phyloP scores from a whole-genome alignment of 2,113 vertebrate species.

The Morphnarchus princeps region DNA sequence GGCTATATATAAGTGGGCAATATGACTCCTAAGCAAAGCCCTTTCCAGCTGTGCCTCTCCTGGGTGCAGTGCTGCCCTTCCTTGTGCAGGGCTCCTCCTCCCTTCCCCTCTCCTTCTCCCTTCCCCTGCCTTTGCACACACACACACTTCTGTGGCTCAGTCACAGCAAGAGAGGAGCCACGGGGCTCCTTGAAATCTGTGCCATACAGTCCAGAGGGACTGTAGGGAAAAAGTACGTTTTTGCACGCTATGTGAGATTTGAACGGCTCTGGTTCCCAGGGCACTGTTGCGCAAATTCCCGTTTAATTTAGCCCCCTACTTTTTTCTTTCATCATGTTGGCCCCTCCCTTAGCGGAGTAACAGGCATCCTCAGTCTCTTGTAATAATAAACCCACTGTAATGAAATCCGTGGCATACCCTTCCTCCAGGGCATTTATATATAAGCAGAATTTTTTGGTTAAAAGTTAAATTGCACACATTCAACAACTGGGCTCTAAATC shows the following conservation, averaged over 20 bases:
- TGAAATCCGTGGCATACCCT: neutral
- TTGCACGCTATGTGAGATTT: neutral
- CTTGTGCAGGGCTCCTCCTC: neutral
- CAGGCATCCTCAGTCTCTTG: neutral
- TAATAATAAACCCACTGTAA: neutral
- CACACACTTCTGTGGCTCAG: neutral
- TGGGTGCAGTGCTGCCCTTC: neutral
- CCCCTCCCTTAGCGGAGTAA: neutral
- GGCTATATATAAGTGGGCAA: neutral
- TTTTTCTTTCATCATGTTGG: neutral
- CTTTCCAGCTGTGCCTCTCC: neutral
- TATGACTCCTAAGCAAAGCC: neutral
- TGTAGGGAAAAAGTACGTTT: neutral
- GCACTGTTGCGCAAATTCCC: neutral
- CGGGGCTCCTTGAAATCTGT: neutral
- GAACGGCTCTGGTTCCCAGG: neutral
- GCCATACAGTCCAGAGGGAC: neutral
- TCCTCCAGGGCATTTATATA: neutral
- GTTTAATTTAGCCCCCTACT: neutral
- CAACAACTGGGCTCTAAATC: neutral
- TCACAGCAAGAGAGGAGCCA: fast-evolving
- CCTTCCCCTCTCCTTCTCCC: neutral
- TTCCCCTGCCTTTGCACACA: fast-evolving
- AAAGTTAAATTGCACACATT: neutral
- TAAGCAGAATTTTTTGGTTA: neutral